A percentile compares a stretch with the other conserved stretches of the same genome.
Conservation (phyloP, 2,113 vertebrate genomes). For the Ceyx cyanopectus region DNA sequence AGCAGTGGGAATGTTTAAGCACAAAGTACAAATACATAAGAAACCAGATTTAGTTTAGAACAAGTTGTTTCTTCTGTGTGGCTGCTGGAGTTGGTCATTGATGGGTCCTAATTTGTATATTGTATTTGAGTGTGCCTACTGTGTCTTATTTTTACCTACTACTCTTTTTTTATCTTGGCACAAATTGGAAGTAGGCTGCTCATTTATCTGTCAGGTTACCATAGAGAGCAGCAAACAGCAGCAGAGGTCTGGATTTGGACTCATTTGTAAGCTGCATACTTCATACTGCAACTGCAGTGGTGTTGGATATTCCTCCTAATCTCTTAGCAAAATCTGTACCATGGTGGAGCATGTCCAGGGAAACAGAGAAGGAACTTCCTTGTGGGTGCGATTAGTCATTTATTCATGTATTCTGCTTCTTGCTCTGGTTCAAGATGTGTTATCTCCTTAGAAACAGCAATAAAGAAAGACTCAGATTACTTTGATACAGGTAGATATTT, state of each 20-base stretch:
- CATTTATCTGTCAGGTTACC: background rate
- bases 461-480: background rate
- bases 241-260: background rate
- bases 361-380: background rate
- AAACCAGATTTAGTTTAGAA: background rate
- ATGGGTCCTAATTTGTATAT: background rate
- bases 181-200: background rate
- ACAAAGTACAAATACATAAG: background rate
- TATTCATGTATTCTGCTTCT: background rate
- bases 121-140: background rate
- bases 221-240: background rate
- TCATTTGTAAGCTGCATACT: background rate
- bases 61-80: background rate
- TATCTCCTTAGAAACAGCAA: background rate
- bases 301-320: background rate
- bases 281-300: background rate
- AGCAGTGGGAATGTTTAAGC: background rate
- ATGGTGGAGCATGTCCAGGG: background rate
- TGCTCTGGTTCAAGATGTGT: background rate
- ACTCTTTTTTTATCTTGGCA: background rate
- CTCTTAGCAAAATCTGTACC: background rate
- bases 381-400: background rate
- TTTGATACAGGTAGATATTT: background rate
- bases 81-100: background rate
- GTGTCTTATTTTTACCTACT: background rate